Percentiles rank a stretch among this genome's conserved stretches.
These are phyloP conservation scores for Metopia argyrocephala DNA, from an alignment of 2,888 invertebrate species.

Conservation along the genomic window DNA sequence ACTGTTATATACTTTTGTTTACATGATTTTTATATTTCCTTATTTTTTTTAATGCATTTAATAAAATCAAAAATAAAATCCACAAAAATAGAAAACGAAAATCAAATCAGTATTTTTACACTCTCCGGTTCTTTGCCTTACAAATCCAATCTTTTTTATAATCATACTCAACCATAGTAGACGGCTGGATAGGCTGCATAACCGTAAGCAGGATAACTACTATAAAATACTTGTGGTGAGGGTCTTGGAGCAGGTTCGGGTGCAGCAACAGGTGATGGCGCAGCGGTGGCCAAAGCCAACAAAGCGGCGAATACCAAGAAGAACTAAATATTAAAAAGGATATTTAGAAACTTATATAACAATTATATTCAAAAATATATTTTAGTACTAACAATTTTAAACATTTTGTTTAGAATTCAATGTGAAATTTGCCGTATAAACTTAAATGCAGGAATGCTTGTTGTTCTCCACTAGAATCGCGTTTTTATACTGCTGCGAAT, in stretches of 20 bases:
- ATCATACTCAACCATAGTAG: constrained; percentile 61
- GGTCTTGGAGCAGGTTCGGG: constrained; percentile 57
- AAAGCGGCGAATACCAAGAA: constrained; percentile 66
- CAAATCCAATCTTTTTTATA: no score
- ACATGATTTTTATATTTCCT: no score
- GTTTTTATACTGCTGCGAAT: constrained; percentile 38
- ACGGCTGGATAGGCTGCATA: constrained; percentile 61
- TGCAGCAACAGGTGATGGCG: constrained; percentile 59
- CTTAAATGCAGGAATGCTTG: constrained; percentile 26
- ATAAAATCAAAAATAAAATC: constrained; percentile 17
- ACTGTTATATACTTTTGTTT: no score
- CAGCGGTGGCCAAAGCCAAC: constrained; percentile 64
- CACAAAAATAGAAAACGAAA: neutral
- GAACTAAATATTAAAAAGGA: constrained; percentile 55
- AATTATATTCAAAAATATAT: no score
- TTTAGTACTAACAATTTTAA: constrained; percentile 60
- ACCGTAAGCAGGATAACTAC: constrained; percentile 55
- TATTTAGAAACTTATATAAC: no score
- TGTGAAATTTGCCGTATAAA: constrained; percentile 25
- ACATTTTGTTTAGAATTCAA: constrained; percentile 41
- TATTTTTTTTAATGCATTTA: constrained; percentile 25
- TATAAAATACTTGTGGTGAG: constrained; percentile 58
- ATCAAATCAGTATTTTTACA: no score
- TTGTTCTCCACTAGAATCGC: neutral
- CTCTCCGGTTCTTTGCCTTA: no score